Evolutionary conservation across 2,888 invertebrate genomes (phyloP), one percentile per base, ranked within the genome.

Genomic region (Isoperla grammatica): DNA sequence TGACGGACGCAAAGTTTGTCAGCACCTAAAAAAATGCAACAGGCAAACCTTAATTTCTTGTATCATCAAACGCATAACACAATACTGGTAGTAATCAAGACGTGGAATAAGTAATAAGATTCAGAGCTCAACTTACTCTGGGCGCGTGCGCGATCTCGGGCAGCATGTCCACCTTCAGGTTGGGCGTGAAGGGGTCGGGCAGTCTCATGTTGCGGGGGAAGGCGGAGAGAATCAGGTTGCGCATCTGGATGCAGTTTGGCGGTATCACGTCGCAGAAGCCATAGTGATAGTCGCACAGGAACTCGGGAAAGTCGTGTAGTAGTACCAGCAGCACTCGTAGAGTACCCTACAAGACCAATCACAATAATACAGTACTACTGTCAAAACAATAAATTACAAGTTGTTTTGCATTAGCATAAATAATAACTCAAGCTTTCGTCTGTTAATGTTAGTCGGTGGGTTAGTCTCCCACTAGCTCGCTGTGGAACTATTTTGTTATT

Each of bases 191-290:
- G 0, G 99, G 99, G 78, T 99, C 99, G 0, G 99, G 99, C 49
- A 99, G 79, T 1, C 97, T 82, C 98, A 99, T 99, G 72, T 94
- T 95, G 53, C 97, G 82, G 9, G 99, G 99, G 74, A 97, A 99
- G 1, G 99, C 99, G 2, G 97, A 96, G 63, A 99, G 78, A 57
- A 99, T 96, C 59, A 99, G 81, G 74, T 99, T 99, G 55, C 99
- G 83, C 94, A 99, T 95, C 75, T 93, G 68, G 67, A 99, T 96
- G 76, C 99, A 99, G 75, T 99, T 99, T 2, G 98, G 95, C 49
- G 99, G 98, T 69, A 99, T 98, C 63, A 95, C 96, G 75, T 99
- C 99, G 75, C 99, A 98, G 78, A 99, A 96, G 46, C 94, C 93
- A 74, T 98, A 98, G 75, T 99, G 97, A 75, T 97, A 98, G 74